Base-by-base conservation (phyloP, 2,888 invertebrate genomes). In the Bedellia somnulentella region DNA sequence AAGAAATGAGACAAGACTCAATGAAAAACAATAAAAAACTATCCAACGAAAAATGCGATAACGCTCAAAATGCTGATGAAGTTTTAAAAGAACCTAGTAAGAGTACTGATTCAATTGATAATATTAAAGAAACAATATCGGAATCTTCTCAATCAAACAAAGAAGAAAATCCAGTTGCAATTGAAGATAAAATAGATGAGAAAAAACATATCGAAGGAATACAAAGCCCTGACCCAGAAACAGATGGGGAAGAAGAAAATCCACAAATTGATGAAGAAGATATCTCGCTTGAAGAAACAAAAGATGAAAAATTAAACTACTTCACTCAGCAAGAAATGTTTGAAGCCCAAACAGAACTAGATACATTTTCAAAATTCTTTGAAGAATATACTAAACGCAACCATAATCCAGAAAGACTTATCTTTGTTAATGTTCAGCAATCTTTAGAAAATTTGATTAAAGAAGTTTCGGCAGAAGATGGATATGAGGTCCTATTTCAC, bases 321-420 rank as follows among this genome's bases (percentile, higher is more conserved):
- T 75, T 75, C 28, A 52, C 49, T 0, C 62, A 70, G 45, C 49
- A 55, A 11, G 73, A 75, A 33, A 64, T 59, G 42, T 56, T 50
- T 30, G 49, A 51, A 1, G 61, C 75, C 0, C 63, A 71, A 42
- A 27, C 60, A 33, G 58, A 64, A 46, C 49, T 49, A 33, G 53
- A 56, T 2, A 47, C 44, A 40, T 70, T 58, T 32, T 49, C 44
- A 12, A 48, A 43, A 10, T 67, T 71, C 37, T 36, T 67, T 1
- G 62, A 60, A 35, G 35, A 39, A 3, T 61, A 47, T 24, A 43
- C 41, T n/a, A n/a, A n/a, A n/a, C n/a, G n/a, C n/a, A n/a, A n/a
- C n/a, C n/a, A n/a, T n/a, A n/a, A n/a, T n/a, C n/a, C n/a, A n/a
- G n/a, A n/a, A n/a, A n/a, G n/a, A n/a, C n/a, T n/a, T n/a, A n/a